Percentiles rank a stretch among this genome's conserved stretches.
Evolutionary conservation across 2,113 vertebrate species (phyloP).

Genomic region (Amblyornis subalaris): DNA sequence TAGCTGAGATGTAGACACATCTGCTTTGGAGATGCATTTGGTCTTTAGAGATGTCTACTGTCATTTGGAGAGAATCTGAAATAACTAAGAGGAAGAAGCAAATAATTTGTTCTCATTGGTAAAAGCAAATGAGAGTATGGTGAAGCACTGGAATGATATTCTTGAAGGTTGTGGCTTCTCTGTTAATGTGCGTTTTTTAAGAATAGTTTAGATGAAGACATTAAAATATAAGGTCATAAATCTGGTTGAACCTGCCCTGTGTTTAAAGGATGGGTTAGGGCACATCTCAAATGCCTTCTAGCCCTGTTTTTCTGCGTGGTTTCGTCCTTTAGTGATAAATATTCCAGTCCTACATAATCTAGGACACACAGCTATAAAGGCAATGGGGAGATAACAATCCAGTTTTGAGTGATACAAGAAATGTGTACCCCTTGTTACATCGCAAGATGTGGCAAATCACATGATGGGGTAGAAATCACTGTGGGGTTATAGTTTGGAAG

Average conservation of each 20-base stretch:
- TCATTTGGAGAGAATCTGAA: neutral
- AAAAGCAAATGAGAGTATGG: neutral
- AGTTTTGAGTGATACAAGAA: neutral
- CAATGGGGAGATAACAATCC: neutral
- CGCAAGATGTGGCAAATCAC: neutral
- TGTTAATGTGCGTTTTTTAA: neutral
- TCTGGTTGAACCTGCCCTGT: neutral
- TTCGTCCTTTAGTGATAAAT: neutral
- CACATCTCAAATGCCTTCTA: neutral
- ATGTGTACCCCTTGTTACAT: fast-evolving
- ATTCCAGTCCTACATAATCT: neutral
- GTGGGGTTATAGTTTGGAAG: neutral
- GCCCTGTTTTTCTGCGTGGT: neutral
- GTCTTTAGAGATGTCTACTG: neutral
- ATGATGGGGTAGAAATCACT: neutral
- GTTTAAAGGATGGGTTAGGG: neutral
- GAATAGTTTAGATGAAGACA: neutral
- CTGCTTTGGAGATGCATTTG: neutral
- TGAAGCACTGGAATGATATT: neutral
- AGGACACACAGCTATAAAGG: neutral
- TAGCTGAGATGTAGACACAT: neutral
- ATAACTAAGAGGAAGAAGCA: neutral
- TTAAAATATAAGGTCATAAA: neutral
- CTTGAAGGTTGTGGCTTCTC: neutral
- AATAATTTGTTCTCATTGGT: neutral